Evolutionary conservation across 1,140 invertebrate genomes (phyloP).

Genomic region (Hycleus cichorii): DNA sequence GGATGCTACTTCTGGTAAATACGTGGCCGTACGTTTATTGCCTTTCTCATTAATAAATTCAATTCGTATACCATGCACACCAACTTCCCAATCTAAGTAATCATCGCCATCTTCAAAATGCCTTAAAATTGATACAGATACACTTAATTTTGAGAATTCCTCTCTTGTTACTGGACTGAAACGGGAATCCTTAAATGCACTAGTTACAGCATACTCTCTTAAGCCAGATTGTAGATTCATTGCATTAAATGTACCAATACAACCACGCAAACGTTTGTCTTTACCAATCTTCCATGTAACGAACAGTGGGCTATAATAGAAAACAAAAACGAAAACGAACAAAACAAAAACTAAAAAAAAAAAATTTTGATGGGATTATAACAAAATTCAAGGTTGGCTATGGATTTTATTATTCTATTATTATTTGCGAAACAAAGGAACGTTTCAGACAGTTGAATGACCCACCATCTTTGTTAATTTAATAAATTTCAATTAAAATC

Average conservation of each 20-base stretch:
- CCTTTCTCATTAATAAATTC: constrained; percentile 96
- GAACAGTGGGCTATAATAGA: constrained; percentile 85
- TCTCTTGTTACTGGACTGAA: constrained; percentile 93
- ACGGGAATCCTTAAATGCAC: constrained; percentile 95
- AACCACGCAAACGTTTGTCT: constrained; percentile 84
- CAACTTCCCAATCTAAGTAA: constrained; percentile 96
- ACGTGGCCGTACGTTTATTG: constrained; percentile 91
- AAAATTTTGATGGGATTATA: too few relatives aligned
- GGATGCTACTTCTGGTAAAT: constrained; percentile 92
- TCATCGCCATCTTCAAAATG: constrained; percentile 93
- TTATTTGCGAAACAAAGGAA: constrained; percentile 9
- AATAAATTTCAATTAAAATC: background rate
- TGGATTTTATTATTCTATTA: too few relatives aligned
- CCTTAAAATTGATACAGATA: constrained; percentile 90
- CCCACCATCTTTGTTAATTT: background rate
- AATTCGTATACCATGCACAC: constrained; percentile 95
- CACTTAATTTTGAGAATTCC: constrained; percentile 85
- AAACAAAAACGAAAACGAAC: constrained; percentile 28
- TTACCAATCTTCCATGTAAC: constrained; percentile 98
- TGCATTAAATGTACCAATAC: constrained; percentile 92
- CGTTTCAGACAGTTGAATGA: constrained; percentile 12
- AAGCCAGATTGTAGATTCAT: constrained; percentile 90
- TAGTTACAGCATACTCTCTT: constrained; percentile 93
- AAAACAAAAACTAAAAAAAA: constrained; percentile 25
- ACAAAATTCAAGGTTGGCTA: too few relatives aligned